Evolutionary conservation across 2,113 vertebrate species (phyloP), one percentile per base, ranked within the genome.

Genomic region (Vulpes lagopus): DNA sequence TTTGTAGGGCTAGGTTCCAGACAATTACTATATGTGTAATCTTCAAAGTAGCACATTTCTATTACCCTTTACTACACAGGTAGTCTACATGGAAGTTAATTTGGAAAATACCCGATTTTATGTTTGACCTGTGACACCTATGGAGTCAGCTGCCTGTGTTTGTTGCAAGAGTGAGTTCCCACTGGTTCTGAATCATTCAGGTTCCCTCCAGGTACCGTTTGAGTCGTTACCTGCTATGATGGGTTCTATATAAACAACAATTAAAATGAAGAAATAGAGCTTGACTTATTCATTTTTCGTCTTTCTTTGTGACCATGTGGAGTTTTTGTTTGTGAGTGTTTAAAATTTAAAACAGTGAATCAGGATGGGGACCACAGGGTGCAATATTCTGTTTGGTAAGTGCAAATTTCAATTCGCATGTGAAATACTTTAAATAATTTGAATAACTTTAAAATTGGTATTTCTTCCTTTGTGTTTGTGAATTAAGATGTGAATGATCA

Each of bases 381-480:
- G 35, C 25, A 23, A 5, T 73, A 19, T 73, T 97, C 95, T 89
- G 32, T 74, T 86, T 74, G 49, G 23, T 49, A 96, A 86, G 20
- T 83, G 7, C 8, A 82, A 86, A 60, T 64, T 92, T 92, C 79
- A 92, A 25, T 78, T 95, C 57, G 30, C 64, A 57, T 2, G 22
- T 92, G 20, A 94, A 92, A 53, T 81, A 76, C 59, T 92, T 89
- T 79, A 86, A 81, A 67, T 62, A 65, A 82, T 69, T 92, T 49
- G 8, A 86, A 19, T 73, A 81, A 53, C 53, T 81, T 87, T 55
- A 81, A 96, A 69, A 59, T 59, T 62, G 12, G 30, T 16, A 43
- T 74, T 73, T 91, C 65, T 93, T 78, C 43, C 25, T 92, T 71
- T 60, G 22, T 55, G 11, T 88, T 83, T 89, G 73, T 96, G 80